A percentile compares a stretch with the other conserved stretches of the same genome.
These are phyloP conservation scores for Sus cebifrons DNA, from an alignment of 2,797 vertebrate genomes.

Conservation along the genomic window DNA sequence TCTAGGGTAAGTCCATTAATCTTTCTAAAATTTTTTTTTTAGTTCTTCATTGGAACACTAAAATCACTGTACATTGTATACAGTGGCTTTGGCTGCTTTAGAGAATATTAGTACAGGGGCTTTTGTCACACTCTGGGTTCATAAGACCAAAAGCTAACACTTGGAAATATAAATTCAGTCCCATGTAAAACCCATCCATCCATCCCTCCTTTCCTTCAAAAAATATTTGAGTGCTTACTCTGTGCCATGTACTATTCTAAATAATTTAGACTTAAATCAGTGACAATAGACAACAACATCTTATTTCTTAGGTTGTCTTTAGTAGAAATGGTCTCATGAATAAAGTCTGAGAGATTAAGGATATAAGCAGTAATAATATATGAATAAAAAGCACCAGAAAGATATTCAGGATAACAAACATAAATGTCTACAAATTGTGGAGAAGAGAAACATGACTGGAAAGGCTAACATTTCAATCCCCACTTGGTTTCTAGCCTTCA, in stretches of 20 bases:
- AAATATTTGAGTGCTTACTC: background rate
- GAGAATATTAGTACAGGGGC: background rate
- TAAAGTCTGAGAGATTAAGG: conserved; percentile 21
- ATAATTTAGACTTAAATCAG: background rate
- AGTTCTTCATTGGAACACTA: background rate
- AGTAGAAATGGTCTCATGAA: conserved; percentile 36
- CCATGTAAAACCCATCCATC: background rate
- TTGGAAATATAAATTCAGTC: conserved; percentile 46
- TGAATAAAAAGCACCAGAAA: background rate
- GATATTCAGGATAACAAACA: background rate
- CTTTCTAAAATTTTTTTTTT: background rate
- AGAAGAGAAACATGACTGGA: background rate
- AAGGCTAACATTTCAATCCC: conserved; percentile 39
- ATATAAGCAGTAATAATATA: background rate
- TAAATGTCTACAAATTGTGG: background rate
- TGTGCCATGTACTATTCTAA: background rate
- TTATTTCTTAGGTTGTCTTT: conserved; percentile 48
- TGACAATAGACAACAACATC: background rate
- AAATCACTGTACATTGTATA: background rate
- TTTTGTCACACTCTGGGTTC: background rate
- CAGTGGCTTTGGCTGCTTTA: background rate
- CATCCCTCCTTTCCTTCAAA: background rate
- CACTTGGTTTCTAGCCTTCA: conserved; percentile 40
- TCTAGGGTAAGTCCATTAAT: background rate
- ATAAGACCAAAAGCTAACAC: background rate